Evolutionary conservation across 2,888 invertebrate species (phyloP).

Genomic region (Phasia obesa): DNA sequence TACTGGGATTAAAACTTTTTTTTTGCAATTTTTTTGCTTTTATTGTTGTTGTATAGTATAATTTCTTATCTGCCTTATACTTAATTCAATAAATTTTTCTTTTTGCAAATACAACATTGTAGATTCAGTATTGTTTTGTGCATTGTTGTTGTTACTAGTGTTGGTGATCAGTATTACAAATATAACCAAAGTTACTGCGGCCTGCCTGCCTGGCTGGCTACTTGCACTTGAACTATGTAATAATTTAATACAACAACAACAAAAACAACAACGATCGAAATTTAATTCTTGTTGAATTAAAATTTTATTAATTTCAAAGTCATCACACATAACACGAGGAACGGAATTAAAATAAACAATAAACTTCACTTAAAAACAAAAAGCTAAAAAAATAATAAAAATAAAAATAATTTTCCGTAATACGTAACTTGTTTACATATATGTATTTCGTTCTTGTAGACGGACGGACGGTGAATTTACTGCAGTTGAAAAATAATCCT

Average conservation of each 20-base stretch:
- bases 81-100: conserved; percentile 51
- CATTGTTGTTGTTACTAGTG: conserved; percentile 35
- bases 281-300: conserved; percentile 45
- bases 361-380: conserved; percentile 17
- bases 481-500: background rate
- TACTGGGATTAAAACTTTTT: conserved; percentile 36
- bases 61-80: conserved; percentile 59
- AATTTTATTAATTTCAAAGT: conserved; percentile 66
- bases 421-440: conserved; percentile 23
- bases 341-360: conserved; percentile 37
- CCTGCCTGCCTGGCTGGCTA: conserved; percentile 22
- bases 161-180: conserved; percentile 35
- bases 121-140: conserved; percentile 45
- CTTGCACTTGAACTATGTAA: conserved; percentile 62
- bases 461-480: background rate
- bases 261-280: conserved; percentile 32
- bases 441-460: background rate
- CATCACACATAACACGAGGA: conserved; percentile 48
- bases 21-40: conserved; percentile 11
- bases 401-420: conserved; percentile 52
- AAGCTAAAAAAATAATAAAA: background rate
- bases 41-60: conserved; percentile 28
- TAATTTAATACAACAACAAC: conserved; percentile 45
- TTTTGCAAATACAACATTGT: conserved; percentile 52
- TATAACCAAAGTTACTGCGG: conserved; percentile 7